These are phyloP conservation scores for Sula dactylatra DNA, from an alignment of 2,113 vertebrate genomes.

Conservation along the genomic window DNA sequence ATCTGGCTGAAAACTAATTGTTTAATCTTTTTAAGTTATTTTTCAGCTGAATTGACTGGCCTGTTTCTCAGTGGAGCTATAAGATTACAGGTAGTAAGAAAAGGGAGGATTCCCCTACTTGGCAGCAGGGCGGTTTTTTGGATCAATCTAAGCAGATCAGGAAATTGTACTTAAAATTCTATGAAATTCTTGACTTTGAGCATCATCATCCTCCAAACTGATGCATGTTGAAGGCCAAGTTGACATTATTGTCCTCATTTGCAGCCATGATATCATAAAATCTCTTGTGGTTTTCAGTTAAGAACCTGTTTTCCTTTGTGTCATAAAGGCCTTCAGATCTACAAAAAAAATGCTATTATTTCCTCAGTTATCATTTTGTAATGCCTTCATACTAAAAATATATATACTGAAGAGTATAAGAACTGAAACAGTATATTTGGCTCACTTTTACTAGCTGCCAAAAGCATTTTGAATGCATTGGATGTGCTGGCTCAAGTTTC, in stretches of 20 bases:
- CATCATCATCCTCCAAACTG: not conserved
- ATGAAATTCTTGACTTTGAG: not conserved
- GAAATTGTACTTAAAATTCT: not conserved
- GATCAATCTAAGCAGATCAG: not conserved
- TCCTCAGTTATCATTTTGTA: not conserved
- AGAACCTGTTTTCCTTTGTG: not conserved
- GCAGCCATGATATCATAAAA: not conserved
- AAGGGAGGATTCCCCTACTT: not conserved
- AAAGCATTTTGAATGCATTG: not conserved
- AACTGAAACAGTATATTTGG: not conserved
- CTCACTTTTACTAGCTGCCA: not conserved
- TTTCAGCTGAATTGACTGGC: not conserved
- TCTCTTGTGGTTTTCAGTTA: not conserved
- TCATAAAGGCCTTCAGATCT: not conserved
- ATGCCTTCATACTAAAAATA: not conserved
- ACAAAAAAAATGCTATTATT: not conserved
- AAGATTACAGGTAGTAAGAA: not conserved
- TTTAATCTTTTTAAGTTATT: not conserved
- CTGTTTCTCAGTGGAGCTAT: not conserved
- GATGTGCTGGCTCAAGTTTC: not conserved
- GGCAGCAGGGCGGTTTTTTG: not conserved
- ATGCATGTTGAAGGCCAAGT: not conserved
- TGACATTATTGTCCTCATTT: not conserved
- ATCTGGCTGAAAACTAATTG: not conserved
- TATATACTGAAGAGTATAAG: not conserved